phyloP scores from a whole-genome alignment of 2,888 invertebrate genomes.

The Drosophila bunnanda region DNA sequence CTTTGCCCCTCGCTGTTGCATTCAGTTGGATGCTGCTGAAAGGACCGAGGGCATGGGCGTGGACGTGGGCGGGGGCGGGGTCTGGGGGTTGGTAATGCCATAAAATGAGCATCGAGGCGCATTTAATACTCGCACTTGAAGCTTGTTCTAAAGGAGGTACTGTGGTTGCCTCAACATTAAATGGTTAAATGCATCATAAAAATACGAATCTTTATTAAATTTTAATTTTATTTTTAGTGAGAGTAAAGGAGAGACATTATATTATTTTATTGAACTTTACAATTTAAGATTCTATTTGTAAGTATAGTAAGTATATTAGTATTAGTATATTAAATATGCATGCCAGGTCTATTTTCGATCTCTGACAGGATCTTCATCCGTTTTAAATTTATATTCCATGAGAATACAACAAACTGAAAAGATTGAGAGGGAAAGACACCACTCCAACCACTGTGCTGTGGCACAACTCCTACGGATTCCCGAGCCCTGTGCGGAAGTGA shows the following conservation, averaged over 20 bases:
- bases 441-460: constrained; percentile 5
- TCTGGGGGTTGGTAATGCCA: constrained; percentile 14
- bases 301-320: too few relatives aligned
- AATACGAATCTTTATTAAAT: not conserved
- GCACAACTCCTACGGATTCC: constrained; percentile 4
- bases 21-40: constrained; percentile 22
- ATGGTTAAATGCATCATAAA: not conserved
- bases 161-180: constrained; percentile 29
- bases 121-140: constrained; percentile 67
- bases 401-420: not conserved
- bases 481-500: constrained; percentile 44
- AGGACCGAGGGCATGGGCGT: not conserved
- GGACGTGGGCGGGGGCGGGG: not conserved
- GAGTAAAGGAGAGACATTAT: too few relatives aligned
- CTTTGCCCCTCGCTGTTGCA: constrained; percentile 24
- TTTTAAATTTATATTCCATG: too few relatives aligned
- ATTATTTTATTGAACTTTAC: too few relatives aligned
- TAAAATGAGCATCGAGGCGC: constrained; percentile 49
- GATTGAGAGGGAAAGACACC: not conserved
- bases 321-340: too few relatives aligned
- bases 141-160: constrained; percentile 49
- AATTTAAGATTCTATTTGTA: too few relatives aligned
- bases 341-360: too few relatives aligned
- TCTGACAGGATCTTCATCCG: too few relatives aligned
- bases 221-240: not conserved